These are phyloP conservation scores for Sinopyrophorus schimmeli DNA, from an alignment of 2,888 invertebrate species.

Conservation along the genomic window DNA sequence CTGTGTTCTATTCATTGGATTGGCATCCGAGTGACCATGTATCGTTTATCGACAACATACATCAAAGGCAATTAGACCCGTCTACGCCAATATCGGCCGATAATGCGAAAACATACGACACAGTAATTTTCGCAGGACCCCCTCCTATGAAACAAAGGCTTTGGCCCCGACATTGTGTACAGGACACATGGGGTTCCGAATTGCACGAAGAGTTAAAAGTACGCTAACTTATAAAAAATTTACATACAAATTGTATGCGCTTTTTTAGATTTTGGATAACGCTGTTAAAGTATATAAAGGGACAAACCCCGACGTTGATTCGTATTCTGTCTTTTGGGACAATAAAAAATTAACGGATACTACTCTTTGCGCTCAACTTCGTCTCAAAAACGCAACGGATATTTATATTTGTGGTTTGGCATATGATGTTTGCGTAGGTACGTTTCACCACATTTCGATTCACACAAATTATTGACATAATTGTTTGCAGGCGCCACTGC, in stretches of 20 bases:
- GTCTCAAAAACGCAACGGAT: constrained; percentile 80
- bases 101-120: constrained; percentile 83
- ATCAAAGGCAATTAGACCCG: constrained; percentile 72
- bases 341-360: constrained; percentile 91
- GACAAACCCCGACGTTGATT: constrained; percentile 92
- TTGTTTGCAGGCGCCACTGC: constrained; percentile 74
- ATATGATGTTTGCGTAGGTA: constrained; percentile 92
- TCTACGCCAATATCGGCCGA: constrained; percentile 74
- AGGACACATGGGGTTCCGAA: constrained; percentile 93
- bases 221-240: constrained; percentile 8
- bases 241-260: background rate
- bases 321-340: constrained; percentile 98
- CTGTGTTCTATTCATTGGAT: constrained; percentile 91
- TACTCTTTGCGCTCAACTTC: constrained; percentile 77
- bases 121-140: constrained; percentile 88
- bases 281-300: constrained; percentile 88
- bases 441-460: no score
- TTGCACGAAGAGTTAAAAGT: constrained; percentile 88
- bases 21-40: constrained; percentile 98
- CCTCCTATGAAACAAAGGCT: constrained; percentile 85
- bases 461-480: background rate
- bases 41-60: constrained; percentile 93
- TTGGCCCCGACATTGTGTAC: constrained; percentile 97
- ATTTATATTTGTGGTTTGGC: constrained; percentile 94
- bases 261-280: constrained; percentile 67